Evolutionary conservation across 2,113 vertebrate genomes (phyloP).

Genomic region (Polypterus senegalus): DNA sequence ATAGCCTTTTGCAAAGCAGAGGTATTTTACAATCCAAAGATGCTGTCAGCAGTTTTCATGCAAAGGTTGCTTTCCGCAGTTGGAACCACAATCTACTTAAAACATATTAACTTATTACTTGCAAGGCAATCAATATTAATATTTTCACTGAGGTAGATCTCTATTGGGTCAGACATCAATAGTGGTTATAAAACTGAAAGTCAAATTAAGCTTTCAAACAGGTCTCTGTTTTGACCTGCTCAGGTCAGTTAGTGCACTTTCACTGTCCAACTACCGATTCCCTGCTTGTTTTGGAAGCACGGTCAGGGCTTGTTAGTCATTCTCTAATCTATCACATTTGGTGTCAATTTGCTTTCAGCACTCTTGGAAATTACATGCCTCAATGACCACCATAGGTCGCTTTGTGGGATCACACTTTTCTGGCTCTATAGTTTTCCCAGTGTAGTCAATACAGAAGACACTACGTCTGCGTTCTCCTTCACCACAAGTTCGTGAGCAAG

Average conservation of each 20-base stretch:
- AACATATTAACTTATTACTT: constrained; percentile 8
- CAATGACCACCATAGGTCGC: constrained; percentile 31
- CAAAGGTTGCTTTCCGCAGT: no score
- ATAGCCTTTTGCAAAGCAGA: no score
- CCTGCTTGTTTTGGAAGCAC: constrained; percentile 26
- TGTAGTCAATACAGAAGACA: constrained; percentile 58
- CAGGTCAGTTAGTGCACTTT: constrained; percentile 33
- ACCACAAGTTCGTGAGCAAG: constrained; percentile 66
- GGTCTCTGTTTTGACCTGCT: constrained; percentile 19
- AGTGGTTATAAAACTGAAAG: constrained; percentile 41
- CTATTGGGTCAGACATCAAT: constrained; percentile 44
- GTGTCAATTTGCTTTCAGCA: constrained; percentile 42
- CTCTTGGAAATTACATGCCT: constrained; percentile 45
- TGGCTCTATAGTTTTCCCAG: constrained; percentile 41
- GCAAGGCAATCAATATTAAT: constrained; percentile 6
- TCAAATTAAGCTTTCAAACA: constrained; percentile 27
- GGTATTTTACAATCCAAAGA: no score
- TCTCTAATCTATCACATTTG: constrained; percentile 7
- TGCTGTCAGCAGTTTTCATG: no score
- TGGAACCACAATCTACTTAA: neutral
- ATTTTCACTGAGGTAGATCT: constrained; percentile 81
- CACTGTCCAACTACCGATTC: constrained; percentile 22
- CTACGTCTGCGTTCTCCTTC: constrained; percentile 51
- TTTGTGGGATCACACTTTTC: constrained; percentile 53
- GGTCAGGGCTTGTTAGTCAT: constrained; percentile 19